A percentile compares a stretch with the other conserved stretches of the same genome.
Conservation (phyloP, 2,797 vertebrate genomes). For the Eulemur rubriventer region DNA sequence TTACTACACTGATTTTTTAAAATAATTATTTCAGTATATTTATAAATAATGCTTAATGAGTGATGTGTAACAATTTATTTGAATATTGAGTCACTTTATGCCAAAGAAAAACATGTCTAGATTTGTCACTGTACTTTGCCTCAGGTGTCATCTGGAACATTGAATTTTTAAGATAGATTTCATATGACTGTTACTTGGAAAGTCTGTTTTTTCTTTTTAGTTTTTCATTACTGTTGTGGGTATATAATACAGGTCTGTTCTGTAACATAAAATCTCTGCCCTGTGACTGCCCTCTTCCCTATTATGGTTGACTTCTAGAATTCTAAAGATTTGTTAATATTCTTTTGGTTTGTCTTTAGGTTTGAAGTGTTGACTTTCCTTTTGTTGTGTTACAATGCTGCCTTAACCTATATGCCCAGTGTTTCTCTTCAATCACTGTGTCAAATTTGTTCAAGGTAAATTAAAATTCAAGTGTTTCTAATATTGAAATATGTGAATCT, state of each 20-base stretch:
- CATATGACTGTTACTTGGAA: conserved; percentile 20
- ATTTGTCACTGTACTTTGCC: conserved; percentile 14
- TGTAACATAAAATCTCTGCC: background rate
- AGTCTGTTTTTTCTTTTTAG: conserved; percentile 8
- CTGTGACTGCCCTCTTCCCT: background rate
- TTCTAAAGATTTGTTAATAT: conserved; percentile 61
- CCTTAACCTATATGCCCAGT: conserved; percentile 94
- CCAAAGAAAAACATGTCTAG: background rate
- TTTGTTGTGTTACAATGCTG: conserved; percentile 96
- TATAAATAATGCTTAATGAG: conserved; percentile 39
- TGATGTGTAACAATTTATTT: background rate
- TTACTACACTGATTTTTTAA: background rate
- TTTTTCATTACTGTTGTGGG: conserved; percentile 23
- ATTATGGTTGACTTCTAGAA: conserved; percentile 44
- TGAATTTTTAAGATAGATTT: conserved; percentile 35
- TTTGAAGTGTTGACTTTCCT: conserved; percentile 98
- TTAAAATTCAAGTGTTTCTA: conserved; percentile 47
- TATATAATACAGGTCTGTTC: conserved; percentile 13
- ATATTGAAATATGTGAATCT: conserved; percentile 43
- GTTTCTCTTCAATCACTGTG: conserved; percentile 97
- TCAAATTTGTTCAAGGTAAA: conserved; percentile 97
- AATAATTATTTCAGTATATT: background rate
- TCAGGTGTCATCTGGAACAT: background rate
- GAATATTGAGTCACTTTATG: conserved; percentile 36
- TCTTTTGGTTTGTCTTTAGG: conserved; percentile 83